These are phyloP conservation scores for Chymomyza costata DNA, from an alignment of 1,140 invertebrate genomes.

Conservation along the genomic window DNA sequence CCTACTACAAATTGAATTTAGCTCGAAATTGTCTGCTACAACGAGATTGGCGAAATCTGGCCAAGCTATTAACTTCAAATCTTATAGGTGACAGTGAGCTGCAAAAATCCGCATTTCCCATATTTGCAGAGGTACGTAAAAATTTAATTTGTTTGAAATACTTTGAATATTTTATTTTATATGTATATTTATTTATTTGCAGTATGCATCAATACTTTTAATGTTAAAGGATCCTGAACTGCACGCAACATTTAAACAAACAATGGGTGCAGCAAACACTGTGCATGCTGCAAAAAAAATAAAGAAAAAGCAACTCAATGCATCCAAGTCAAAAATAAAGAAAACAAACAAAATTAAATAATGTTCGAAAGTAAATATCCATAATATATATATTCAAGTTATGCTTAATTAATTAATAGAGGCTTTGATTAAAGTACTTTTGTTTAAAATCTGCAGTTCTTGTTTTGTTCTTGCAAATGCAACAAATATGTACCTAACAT, in stretches of 20 bases:
- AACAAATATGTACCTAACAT: no score
- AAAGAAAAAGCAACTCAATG: not conserved
- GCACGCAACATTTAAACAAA: conserved; percentile 12
- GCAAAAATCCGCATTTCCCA: conserved; percentile 19
- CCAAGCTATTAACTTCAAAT: conserved; percentile 28
- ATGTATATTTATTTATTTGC: conserved; percentile 5
- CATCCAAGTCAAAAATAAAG: no score
- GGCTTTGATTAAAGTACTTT: no score
- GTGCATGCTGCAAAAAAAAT: not conserved
- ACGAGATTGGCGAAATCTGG: conserved; percentile 36
- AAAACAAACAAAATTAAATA: no score
- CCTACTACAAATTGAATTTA: conserved; percentile 24
- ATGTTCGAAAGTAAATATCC: no score
- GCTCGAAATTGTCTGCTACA: conserved; percentile 33
- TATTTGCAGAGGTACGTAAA: conserved; percentile 29
- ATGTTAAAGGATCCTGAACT: conserved; percentile 18
- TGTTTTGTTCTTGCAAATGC: no score
- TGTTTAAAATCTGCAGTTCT: no score
- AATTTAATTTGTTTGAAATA: no score
- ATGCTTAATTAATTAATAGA: no score
- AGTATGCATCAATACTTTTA: conserved; percentile 26
- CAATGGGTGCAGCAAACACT: not conserved
- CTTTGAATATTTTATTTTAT: not conserved
- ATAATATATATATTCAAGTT: no score
- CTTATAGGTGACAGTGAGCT: conserved; percentile 11